Percentiles rank a stretch among this genome's conserved stretches.
phyloP scores from a whole-genome alignment of 2,113 vertebrate species.

The Hirundichthys speculiger region DNA sequence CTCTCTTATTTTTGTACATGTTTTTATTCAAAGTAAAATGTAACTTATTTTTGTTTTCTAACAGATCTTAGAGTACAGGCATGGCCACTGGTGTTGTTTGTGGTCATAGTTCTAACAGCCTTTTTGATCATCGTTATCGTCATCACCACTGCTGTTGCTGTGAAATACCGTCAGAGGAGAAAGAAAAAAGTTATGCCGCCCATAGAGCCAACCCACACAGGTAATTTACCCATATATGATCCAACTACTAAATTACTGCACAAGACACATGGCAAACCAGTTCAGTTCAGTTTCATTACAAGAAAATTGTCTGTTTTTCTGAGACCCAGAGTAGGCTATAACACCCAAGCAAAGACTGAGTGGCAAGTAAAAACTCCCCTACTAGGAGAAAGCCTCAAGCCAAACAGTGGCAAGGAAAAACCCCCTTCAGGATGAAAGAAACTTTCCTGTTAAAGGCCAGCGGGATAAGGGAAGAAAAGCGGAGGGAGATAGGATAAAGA shows the following conservation, averaged over 20 bases:
- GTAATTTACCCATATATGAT: conserved; percentile 31
- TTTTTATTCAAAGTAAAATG: neutral
- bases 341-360: too few relatives aligned
- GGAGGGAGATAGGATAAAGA: too few relatives aligned
- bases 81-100: neutral
- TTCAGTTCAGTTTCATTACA: too few relatives aligned
- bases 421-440: too few relatives aligned
- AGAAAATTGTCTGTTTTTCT: too few relatives aligned
- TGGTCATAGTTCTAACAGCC: neutral
- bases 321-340: too few relatives aligned
- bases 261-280: too few relatives aligned
- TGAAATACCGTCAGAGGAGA: conserved; percentile 12
- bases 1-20: neutral
- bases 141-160: neutral
- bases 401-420: too few relatives aligned
- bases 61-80: neutral
- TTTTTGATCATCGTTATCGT: neutral
- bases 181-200: neutral
- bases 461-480: too few relatives aligned
- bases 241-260: neutral
- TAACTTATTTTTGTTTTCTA: neutral
- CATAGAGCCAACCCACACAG: conserved; percentile 46
- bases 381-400: too few relatives aligned
- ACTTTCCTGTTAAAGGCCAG: too few relatives aligned
- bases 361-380: too few relatives aligned